Evolutionary conservation across 1,140 invertebrate genomes (phyloP).

Genomic region (Cyphomyrmex costatus): DNA sequence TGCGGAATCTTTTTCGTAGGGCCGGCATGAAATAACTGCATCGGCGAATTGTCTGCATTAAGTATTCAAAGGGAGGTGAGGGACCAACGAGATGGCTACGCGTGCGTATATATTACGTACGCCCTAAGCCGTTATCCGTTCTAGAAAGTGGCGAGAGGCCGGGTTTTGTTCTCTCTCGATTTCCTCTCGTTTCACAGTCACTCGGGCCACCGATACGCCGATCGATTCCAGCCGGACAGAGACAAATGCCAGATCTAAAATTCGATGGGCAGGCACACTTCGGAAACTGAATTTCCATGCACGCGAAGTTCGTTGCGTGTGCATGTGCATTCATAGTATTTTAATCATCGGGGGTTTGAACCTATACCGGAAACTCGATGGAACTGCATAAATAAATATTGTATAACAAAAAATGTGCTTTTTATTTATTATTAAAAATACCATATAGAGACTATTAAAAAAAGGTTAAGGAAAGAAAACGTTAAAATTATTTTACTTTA

Average conservation of each 20-base stretch:
- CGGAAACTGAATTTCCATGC: constrained; percentile 52
- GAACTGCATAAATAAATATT: background rate
- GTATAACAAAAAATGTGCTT: constrained; percentile 7
- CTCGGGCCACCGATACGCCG: constrained; percentile 56
- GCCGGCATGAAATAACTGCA: constrained; percentile 85
- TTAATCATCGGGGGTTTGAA: constrained; percentile 36
- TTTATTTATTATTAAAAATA: background rate
- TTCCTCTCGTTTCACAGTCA: constrained; percentile 53
- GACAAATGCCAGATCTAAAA: constrained; percentile 52
- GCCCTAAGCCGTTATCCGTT: constrained; percentile 79
- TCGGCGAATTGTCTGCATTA: constrained; percentile 85
- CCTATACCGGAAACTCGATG: background rate
- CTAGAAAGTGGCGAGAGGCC: constrained; percentile 72
- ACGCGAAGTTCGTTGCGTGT: constrained; percentile 39
- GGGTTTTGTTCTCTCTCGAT: constrained; percentile 67
- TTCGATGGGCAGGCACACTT: constrained; percentile 46
- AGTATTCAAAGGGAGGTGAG: constrained; percentile 84
- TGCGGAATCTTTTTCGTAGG: constrained; percentile 80
- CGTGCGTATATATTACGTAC: constrained; percentile 77
- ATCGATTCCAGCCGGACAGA: constrained; percentile 51
- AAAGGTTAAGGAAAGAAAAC: background rate
- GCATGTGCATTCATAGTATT: constrained; percentile 23
- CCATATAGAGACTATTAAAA: background rate
- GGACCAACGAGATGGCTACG: constrained; percentile 79
- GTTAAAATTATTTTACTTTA: background rate